Percentiles rank a stretch among this genome's conserved stretches.
phyloP scores from a whole-genome alignment of 1,140 invertebrate genomes.

The Aphaenogaster rudis region DNA sequence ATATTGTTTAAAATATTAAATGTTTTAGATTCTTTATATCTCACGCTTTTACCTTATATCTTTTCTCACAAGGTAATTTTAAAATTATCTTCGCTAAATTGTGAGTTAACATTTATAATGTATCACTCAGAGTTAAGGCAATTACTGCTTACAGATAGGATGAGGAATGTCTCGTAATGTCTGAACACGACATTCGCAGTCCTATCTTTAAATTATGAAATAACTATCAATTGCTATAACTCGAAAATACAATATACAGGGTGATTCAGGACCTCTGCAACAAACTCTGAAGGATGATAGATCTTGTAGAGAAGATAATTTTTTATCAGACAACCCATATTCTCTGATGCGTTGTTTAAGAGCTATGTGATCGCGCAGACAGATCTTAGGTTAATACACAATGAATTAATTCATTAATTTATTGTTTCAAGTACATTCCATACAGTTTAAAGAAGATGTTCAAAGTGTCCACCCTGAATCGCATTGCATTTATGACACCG shows the following conservation, averaged over 20 bases:
- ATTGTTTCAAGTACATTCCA: too few species aligned
- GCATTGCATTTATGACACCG: too few species aligned
- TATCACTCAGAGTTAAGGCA: constrained; percentile 10
- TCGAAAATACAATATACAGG: background rate
- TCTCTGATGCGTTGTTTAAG: too few species aligned
- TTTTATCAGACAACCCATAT: too few species aligned
- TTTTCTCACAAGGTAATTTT: background rate
- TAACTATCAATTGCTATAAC: constrained; percentile 11
- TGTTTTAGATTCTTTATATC: background rate
- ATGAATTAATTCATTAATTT: too few species aligned
- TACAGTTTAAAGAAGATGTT: too few species aligned
- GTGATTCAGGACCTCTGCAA: too few species aligned
- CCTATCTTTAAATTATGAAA: background rate
- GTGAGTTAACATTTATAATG: background rate
- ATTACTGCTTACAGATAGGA: background rate
- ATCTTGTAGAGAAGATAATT: too few species aligned
- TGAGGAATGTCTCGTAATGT: background rate
- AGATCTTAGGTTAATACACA: too few species aligned
- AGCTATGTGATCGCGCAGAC: too few species aligned
- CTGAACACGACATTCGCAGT: background rate
- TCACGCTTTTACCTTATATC: background rate
- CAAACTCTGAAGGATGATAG: too few species aligned
- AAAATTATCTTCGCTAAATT: constrained; percentile 2
- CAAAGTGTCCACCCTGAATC: too few species aligned
- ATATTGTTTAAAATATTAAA: background rate